Percentiles rank a stretch among this genome's conserved stretches.
These are phyloP conservation scores for Bucco capensis DNA, from an alignment of 2,113 vertebrate species.

Conservation along the genomic window DNA sequence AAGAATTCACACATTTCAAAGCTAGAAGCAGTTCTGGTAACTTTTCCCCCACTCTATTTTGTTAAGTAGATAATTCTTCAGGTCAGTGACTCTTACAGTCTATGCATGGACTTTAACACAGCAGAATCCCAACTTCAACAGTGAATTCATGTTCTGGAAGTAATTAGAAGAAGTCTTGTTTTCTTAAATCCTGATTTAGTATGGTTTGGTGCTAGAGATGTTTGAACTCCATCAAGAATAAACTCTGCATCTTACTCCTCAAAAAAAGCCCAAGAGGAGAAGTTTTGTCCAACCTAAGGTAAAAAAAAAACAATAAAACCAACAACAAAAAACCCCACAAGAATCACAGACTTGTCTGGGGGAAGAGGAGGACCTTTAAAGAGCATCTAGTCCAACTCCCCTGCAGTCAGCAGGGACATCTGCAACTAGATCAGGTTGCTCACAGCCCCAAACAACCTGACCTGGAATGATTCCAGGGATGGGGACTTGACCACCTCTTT, in stretches of 20 bases:
- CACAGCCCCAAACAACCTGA: too few species aligned
- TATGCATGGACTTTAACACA: neutral
- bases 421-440: too few species aligned
- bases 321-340: neutral
- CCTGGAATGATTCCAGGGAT: neutral
- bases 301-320: neutral
- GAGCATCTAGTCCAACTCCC: too few species aligned
- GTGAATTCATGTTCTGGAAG: neutral
- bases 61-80: constrained; percentile 11
- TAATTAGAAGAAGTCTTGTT: neutral
- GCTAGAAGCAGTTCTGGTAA: neutral
- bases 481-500: neutral
- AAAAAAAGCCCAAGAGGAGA: neutral
- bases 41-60: neutral
- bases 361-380: neutral
- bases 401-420: too few species aligned
- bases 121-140: neutral
- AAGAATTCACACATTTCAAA: constrained; percentile 1
- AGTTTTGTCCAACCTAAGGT: neutral
- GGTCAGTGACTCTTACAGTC: neutral
- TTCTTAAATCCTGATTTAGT: neutral
- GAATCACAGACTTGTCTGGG: neutral
- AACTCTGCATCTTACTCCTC: neutral
- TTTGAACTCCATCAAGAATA: neutral
- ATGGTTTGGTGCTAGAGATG: neutral